Evolutionary conservation across 1,140 invertebrate species (phyloP), one percentile per base, ranked within the genome.

Genomic region (Papilio glaucus): DNA sequence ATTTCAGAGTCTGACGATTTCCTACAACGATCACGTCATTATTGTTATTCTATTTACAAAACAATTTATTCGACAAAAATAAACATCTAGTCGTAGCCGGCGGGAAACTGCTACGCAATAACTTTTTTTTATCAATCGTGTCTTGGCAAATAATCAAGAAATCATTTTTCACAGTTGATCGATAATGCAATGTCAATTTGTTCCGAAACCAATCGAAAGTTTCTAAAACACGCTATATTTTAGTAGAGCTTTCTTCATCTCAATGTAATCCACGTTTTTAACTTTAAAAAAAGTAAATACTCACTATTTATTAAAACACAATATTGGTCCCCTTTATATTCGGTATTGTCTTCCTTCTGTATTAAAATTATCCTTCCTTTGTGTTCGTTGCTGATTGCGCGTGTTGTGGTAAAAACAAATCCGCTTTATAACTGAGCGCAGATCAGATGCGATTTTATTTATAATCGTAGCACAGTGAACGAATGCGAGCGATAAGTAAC

Each of bases 141-240:
- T 84, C 78, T 91, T 91, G 89, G 89, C 89, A 91, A 82, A 76
- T 75, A 80, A 79, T 86, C 89, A 91, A 90, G 86, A 85, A 84
- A 84, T 86, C 78, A 83, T 77, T 73, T 83, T 80, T 79, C 75
- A 60, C 71, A 21, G 33, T 72, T 61, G 71, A 77, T 72, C 62
- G 73, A 72, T 73, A 75, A 49, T 33, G 62, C 42, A 70, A 42
- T 29, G 29, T n/a, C 37, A 45, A 69, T 70, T 70, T 74, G 21
- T 57, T 62, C 42, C 57, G 53, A 29, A 61, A 53, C 69, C 38
- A 39, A 71, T 71, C 49, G 45, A 72, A 74, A 71, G 33, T 65
- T 65, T 41, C 12, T 41, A 29, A 37, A 37, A 73, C 33, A 12
- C 8, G 49, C 13, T 33, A 0, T 24, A 53, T 57, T 57, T 57